These are phyloP conservation scores for Mesoclemmys tuberculata DNA, from an alignment of 2,113 vertebrate species.

Conservation along the genomic window DNA sequence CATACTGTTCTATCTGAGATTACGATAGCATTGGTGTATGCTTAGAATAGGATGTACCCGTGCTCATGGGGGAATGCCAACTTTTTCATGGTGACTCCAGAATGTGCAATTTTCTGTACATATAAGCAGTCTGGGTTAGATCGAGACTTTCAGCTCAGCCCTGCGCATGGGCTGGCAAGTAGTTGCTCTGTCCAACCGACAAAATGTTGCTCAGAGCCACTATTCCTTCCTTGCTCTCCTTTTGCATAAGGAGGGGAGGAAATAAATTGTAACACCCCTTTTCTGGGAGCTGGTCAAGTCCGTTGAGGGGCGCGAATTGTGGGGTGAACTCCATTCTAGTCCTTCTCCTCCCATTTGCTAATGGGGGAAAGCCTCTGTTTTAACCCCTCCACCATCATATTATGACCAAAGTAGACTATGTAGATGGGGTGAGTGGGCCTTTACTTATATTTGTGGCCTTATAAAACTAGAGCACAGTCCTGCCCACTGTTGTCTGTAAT, in stretches of 20 bases:
- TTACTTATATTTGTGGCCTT: constrained; percentile 1
- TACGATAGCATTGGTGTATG: neutral
- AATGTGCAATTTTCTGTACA: constrained; percentile 1
- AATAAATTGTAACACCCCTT: neutral
- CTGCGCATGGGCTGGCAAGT: neutral
- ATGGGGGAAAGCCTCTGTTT: neutral
- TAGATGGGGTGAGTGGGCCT: neutral
- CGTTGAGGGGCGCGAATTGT: neutral
- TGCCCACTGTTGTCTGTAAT: constrained; percentile 57
- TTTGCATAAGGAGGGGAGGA: neutral
- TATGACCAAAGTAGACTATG: neutral
- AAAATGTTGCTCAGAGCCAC: neutral
- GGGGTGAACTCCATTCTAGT: neutral
- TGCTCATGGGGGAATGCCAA: neutral
- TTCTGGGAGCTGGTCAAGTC: neutral
- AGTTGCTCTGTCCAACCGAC: neutral
- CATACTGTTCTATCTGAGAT: neutral
- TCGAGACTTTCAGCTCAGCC: neutral
- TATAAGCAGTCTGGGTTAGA: neutral
- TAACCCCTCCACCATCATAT: neutral
- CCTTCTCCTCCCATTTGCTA: neutral
- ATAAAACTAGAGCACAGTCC: constrained; percentile 52
- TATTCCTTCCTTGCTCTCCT: neutral
- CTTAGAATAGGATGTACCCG: neutral
- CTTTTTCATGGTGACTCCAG: neutral